A percentile compares a stretch with the other conserved stretches of the same genome.
Evolutionary conservation across 2,113 vertebrate species (phyloP).

Genomic region (Smithornis capensis): DNA sequence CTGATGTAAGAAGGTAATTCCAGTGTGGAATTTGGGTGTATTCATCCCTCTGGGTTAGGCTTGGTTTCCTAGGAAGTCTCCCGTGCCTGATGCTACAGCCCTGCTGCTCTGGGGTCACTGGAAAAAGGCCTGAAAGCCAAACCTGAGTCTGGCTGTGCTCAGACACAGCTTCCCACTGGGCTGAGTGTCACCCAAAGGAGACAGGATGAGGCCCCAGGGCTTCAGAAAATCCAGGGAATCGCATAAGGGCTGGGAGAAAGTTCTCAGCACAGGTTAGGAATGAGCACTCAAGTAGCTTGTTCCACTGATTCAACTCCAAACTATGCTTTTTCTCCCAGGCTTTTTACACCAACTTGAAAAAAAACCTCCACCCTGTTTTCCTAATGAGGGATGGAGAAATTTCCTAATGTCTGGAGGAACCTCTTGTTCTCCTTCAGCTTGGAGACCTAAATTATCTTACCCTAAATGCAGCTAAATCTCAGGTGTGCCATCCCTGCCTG

Average conservation of each 20-base stretch:
- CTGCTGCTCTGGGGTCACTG: neutral
- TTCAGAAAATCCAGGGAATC: no score
- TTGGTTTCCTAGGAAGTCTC: neutral
- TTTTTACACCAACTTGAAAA: no score
- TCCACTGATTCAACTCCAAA: no score
- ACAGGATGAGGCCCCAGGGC: no score
- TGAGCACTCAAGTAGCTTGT: no score
- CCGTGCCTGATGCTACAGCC: neutral
- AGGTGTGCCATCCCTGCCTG: neutral
- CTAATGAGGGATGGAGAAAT: neutral
- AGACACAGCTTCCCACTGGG: rapidly evolving
- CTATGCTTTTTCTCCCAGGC: no score
- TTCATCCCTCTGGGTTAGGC: no score
- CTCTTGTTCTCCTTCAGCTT: neutral
- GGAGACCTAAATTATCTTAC: neutral
- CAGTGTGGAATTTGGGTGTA: no score
- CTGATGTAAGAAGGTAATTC: neutral
- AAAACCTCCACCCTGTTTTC: neutral
- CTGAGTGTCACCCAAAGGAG: neutral
- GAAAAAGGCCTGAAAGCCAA: neutral
- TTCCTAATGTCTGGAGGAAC: neutral
- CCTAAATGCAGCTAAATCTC: neutral
- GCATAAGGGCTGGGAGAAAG: no score
- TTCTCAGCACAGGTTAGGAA: no score
- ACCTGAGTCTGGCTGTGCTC: neutral